phyloP scores from a whole-genome alignment of 2,888 invertebrate species.

The Rhodophaea formosa region DNA sequence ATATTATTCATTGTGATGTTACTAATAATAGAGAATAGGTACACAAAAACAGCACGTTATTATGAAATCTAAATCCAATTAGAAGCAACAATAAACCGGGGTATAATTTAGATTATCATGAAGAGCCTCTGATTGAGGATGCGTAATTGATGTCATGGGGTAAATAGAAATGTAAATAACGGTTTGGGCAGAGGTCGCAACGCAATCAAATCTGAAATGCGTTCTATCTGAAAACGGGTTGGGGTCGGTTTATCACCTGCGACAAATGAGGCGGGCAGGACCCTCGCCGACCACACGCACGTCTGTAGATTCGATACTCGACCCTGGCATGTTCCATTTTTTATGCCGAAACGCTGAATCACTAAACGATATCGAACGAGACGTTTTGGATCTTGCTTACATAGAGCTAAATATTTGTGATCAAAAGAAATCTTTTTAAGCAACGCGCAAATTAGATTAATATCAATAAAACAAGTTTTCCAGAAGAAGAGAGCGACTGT shows the following conservation, averaged over 20 bases:
- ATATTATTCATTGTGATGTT: not conserved
- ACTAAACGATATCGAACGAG: constrained; percentile 4
- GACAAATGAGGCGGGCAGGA: constrained; percentile 45
- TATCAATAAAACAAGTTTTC: too few relatives aligned
- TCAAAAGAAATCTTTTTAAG: too few relatives aligned
- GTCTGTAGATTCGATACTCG: constrained; percentile 38
- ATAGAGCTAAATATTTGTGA: too few relatives aligned
- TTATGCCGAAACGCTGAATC: constrained; percentile 15
- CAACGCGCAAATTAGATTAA: too few relatives aligned
- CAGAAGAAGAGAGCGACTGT: too few relatives aligned
- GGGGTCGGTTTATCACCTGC: constrained; percentile 42
- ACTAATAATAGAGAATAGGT: not conserved
- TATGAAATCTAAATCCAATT: not conserved
- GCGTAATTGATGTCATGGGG: constrained; percentile 3
- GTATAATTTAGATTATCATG: not conserved
- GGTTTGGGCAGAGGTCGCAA: not conserved
- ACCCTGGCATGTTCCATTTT: constrained; percentile 8
- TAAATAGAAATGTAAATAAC: constrained; percentile 15
- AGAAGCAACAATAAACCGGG: not conserved
- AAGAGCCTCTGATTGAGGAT: not conserved
- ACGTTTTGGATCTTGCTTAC: not conserved
- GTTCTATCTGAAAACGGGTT: constrained; percentile 36
- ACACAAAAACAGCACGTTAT: not conserved
- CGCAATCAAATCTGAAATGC: constrained; percentile 21
- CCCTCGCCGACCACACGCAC: constrained; percentile 31